Conservation (phyloP, 2,113 vertebrate genomes). For the Sturnira hondurensis region DNA sequence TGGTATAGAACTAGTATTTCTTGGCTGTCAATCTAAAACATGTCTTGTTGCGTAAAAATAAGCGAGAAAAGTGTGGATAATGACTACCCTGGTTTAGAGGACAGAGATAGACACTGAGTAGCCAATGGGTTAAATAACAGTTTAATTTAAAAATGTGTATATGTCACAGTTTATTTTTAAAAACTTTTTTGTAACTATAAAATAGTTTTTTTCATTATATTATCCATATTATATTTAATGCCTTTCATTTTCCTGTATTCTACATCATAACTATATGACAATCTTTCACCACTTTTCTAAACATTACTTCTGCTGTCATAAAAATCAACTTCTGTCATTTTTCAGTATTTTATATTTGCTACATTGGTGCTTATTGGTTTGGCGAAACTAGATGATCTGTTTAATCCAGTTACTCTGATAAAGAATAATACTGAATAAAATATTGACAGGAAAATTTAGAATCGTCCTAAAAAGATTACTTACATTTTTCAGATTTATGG, state of each 20-base stretch:
- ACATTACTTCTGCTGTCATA: background rate
- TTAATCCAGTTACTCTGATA: background rate
- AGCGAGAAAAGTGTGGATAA: background rate
- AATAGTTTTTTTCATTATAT: background rate
- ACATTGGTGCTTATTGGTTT: background rate
- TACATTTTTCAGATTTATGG: background rate
- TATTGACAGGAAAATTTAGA: background rate
- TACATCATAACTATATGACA: background rate
- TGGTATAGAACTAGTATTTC: background rate
- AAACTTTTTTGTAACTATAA: background rate
- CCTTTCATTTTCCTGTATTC: background rate
- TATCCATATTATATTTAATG: background rate
- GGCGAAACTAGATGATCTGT: background rate
- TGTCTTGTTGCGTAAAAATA: background rate
- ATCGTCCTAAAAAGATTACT: background rate
- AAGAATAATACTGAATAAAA: background rate
- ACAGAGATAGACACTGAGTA: background rate
- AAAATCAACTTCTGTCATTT: background rate
- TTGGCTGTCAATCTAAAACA: background rate
- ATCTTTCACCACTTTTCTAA: background rate
- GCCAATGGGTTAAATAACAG: background rate
- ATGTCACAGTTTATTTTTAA: background rate
- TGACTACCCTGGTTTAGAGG: background rate
- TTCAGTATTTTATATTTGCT: background rate
- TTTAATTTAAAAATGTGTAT: background rate